These are phyloP conservation scores for Folsomia candida DNA, from an alignment of 2,888 invertebrate genomes.

Conservation along the genomic window DNA sequence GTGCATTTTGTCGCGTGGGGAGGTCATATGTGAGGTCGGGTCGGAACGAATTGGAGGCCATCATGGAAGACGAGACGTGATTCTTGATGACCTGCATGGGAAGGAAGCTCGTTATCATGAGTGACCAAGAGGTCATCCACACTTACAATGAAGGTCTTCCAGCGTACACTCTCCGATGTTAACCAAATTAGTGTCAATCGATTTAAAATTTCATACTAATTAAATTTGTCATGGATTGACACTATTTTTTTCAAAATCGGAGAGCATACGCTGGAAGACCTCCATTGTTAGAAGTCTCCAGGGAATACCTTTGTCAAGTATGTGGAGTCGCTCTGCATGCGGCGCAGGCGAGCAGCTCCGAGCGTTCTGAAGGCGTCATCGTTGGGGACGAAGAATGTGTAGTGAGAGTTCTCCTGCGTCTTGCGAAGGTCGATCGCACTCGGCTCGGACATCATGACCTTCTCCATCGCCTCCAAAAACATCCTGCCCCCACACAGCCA, in stretches of 20 bases:
- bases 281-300: no score
- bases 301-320: conserved; percentile 54
- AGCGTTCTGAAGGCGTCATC: conserved; percentile 65
- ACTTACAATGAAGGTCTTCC: no score
- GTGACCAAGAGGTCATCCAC: no score
- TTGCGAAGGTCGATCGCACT: conserved; percentile 51
- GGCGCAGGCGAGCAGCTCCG: conserved; percentile 54
- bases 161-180: no score
- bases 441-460: conserved; percentile 52
- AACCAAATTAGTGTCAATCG: no score
- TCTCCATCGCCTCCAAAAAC: conserved; percentile 54
- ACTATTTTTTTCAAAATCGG: no score
- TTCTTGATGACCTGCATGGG: conserved; percentile 55
- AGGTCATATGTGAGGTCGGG: conserved; percentile 54
- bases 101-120: conserved; percentile 2
- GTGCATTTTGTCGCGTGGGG: conserved; percentile 53
- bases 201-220: no score
- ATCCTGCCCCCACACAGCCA: conserved; percentile 52
- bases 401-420: conserved; percentile 52
- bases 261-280: no score
- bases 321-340: conserved; percentile 52
- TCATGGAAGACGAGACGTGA: conserved; percentile 56
- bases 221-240: no score
- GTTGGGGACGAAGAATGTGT: conserved; percentile 69
- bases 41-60: conserved; percentile 56